Base-by-base conservation (phyloP, 2,797 vertebrate species). In the Manis pentadactyla region DNA sequence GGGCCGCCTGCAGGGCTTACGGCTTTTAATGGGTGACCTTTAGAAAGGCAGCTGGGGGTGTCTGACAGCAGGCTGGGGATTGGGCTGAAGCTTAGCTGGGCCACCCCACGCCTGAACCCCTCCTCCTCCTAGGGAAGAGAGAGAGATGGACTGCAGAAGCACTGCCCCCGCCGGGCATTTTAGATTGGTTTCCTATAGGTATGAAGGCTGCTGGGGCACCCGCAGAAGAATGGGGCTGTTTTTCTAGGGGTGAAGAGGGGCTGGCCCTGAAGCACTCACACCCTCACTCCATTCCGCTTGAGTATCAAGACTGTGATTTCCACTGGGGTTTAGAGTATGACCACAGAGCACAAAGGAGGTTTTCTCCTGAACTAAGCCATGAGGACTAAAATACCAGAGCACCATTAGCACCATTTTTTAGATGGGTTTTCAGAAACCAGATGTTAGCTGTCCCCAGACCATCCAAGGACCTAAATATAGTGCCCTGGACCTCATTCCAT, bases 381-480 rank as follows among this genome's bases (percentile, higher is more conserved):
- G 4, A 83, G 7, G 61, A 81, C 89, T 55, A 73, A 94, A 95
- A 68, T 34, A 19, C 42, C 31, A 69, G 57, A 61, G 51, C 79
- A 85, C 78, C 31, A 5, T 71, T 83, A 49, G 66, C 57, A 68
- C 74, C 37, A 11, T 93, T 13, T 77, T 81, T 94, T 93, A 96
- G 71, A n/a, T 77, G 63, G 19, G 15, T 74, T 87, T 91, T 93
- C 71, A 93, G 57, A 97, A 94, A 68, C 71, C 21, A 92, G 86
- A 13, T 42, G 81, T 91, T 92, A 49, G 73, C 46, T 69, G 85
- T 27, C 42, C 82, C 69, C 73, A 94, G 12, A 73, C 69, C 42
- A 87, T 66, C 64, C 64, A n/a, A 31, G 53, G 69, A 49, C 78
- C 85, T 96, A 92, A 88, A 61, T 90, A 91, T 29, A 90, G 77